Base-by-base conservation (phyloP, 2,888 invertebrate genomes). In the Uropetala carovei region DNA sequence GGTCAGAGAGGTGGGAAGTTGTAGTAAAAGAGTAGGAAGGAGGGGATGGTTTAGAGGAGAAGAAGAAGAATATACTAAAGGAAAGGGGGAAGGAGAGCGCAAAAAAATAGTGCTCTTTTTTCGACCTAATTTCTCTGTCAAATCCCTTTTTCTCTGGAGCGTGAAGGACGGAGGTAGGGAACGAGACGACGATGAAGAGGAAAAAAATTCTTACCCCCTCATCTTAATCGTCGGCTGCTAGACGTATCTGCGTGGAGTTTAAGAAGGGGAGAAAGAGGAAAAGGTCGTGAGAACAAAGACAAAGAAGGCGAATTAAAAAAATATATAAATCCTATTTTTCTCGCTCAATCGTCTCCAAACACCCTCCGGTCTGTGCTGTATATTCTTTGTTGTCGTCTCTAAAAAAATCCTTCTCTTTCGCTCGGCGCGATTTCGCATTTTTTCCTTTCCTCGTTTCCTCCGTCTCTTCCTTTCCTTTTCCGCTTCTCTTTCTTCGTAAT, bases 111-210 rank as follows among this genome's bases (percentile, higher is more conserved):
- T 27, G 27, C 75, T 22, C 75, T 75, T 75, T 75, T 75, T 75
- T 75, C 75, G 75, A 27, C 75, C 75, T 75, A 75, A 75, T 75
- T 75, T 27, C 27, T 75, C n/a, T 27, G 75, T 75, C 75, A 75
- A 75, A 75, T 75, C 75, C 75, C 64, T 64, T 68, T 75, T 27
- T 75, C 11, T 27, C 75, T 75, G 10, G 13, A 7, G 22, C 75
- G 22, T 27, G 11, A 75, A 27, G 75, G 75, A 75, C 75, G 75
- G 75, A 75, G 22, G 22, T 68, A 4, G 27, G 75, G 75, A 75
- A 75, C 43, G 5, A 3, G 43, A 43, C 43, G 43, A 43, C 43
- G 43, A 43, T 43, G 43, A 43, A 27, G 75, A 27, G 75, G 75
- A 14, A 75, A 75, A 27, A 11, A 75, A 27, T 75, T 27, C 75